Evolutionary conservation across 2,888 invertebrate species (phyloP).

Genomic region (Lissocephala sabroskyi): DNA sequence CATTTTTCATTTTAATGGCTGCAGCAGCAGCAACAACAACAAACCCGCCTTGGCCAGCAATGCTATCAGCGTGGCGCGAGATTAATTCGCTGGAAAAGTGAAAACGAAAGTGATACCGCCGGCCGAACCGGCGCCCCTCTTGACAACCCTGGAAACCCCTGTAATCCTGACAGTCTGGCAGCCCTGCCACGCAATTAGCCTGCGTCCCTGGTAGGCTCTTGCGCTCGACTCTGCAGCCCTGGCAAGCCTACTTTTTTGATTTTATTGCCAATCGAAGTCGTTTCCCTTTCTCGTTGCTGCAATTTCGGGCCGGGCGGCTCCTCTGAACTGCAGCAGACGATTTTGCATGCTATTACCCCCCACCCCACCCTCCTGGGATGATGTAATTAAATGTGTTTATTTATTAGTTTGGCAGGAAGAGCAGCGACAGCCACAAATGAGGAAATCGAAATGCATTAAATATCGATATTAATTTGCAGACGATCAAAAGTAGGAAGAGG

Average conservation of each 20-base stretch:
- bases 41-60: not conserved
- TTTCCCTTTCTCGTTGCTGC: constrained; percentile 13
- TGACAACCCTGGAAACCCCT: not conserved
- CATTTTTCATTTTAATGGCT: constrained; percentile 23
- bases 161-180: too few species aligned
- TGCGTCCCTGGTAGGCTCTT: too few species aligned
- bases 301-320: constrained; percentile 41
- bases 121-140: constrained; percentile 4
- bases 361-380: not conserved
- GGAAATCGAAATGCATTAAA: not conserved
- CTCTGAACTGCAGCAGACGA: too few species aligned
- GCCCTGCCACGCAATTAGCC: too few species aligned
- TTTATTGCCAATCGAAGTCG: too few species aligned
- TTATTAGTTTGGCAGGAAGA: not conserved
- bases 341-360: too few species aligned
- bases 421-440: not conserved
- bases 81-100: constrained; percentile 65
- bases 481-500: too few species aligned
- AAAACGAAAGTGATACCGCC: constrained; percentile 58
- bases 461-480: too few species aligned
- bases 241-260: too few species aligned
- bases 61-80: constrained; percentile 19
- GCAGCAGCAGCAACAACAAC: constrained; percentile 25
- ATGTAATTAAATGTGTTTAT: not conserved
- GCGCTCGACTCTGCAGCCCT: too few species aligned